These are phyloP conservation scores for Pimpla rufipes DNA, from an alignment of 2,888 invertebrate species.

Conservation along the genomic window DNA sequence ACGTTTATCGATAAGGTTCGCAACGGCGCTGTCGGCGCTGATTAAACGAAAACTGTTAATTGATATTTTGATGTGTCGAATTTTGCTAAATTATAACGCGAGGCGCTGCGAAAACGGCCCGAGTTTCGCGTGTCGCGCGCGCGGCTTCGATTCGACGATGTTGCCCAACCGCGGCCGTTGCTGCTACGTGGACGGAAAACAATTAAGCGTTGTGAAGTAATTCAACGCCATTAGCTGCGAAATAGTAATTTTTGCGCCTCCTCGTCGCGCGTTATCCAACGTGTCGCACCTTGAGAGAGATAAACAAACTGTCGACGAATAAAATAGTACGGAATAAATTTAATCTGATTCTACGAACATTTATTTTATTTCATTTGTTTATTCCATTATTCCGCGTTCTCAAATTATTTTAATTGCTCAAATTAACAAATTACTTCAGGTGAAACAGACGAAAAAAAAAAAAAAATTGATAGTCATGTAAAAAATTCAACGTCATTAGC, in stretches of 20 bases:
- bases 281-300: too few relatives aligned
- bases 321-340: too few relatives aligned
- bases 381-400: too few relatives aligned
- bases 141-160: not conserved
- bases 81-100: slow-evolving; percentile 46
- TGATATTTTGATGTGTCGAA: slow-evolving; percentile 61
- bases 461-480: too few relatives aligned
- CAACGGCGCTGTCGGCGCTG: slow-evolving; percentile 18
- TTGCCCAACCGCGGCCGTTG: not conserved
- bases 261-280: too few relatives aligned
- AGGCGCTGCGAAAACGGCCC: not conserved
- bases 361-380: too few relatives aligned
- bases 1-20: slow-evolving; percentile 56
- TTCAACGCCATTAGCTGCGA: not conserved
- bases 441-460: not conserved
- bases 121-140: not conserved
- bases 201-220: too few relatives aligned
- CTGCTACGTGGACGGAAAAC: not conserved
- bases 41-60: slow-evolving; percentile 50
- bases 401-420: too few relatives aligned
- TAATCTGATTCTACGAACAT: too few relatives aligned
- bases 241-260: slow-evolving; percentile 11
- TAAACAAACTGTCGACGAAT: too few relatives aligned
- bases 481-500: not conserved
- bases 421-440: too few relatives aligned